Evolutionary conservation across 1,140 invertebrate species (phyloP).

Genomic region (Fopius arisanus): DNA sequence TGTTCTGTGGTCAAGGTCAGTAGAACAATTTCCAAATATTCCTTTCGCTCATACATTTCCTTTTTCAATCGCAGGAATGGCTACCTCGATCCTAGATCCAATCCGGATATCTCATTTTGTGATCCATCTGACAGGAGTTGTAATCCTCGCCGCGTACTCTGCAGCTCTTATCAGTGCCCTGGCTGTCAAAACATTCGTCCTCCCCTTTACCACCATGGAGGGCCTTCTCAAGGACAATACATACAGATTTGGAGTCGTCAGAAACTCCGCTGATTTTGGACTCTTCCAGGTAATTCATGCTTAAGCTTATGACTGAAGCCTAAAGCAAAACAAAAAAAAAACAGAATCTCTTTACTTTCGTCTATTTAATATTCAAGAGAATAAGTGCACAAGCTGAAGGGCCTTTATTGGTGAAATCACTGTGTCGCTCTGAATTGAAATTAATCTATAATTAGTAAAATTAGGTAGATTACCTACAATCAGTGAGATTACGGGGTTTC

Average conservation of each 20-base stretch:
- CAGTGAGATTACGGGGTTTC: too few species aligned
- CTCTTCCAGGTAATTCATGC: slow-evolving; percentile 54
- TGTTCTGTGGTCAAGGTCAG: slow-evolving; percentile 55
- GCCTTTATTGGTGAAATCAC: too few species aligned
- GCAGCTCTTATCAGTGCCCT: slow-evolving; percentile 61
- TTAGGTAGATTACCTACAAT: too few species aligned
- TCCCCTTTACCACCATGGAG: slow-evolving; percentile 62
- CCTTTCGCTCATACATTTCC: not conserved
- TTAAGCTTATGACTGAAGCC: too few species aligned
- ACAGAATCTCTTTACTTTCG: too few species aligned
- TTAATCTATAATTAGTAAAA: too few species aligned
- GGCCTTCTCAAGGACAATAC: slow-evolving; percentile 57
- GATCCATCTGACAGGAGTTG: slow-evolving; percentile 53
- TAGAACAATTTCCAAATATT: not conserved
- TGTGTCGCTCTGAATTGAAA: too few species aligned
- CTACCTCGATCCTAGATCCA: slow-evolving; percentile 45
- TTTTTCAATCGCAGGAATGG: slow-evolving; percentile 44
- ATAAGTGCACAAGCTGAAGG: too few species aligned
- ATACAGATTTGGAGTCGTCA: slow-evolving; percentile 54
- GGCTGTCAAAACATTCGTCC: slow-evolving; percentile 52
- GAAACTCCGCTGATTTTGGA: slow-evolving; percentile 53
- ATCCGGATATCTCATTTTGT: slow-evolving; percentile 55
- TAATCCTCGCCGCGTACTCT: slow-evolving; percentile 60
- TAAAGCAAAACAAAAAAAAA: too few species aligned
- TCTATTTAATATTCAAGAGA: too few species aligned